Percentiles rank a stretch among this genome's conserved stretches.
phyloP scores from a whole-genome alignment of 2,888 invertebrate genomes.

The Machimus rusticus region DNA sequence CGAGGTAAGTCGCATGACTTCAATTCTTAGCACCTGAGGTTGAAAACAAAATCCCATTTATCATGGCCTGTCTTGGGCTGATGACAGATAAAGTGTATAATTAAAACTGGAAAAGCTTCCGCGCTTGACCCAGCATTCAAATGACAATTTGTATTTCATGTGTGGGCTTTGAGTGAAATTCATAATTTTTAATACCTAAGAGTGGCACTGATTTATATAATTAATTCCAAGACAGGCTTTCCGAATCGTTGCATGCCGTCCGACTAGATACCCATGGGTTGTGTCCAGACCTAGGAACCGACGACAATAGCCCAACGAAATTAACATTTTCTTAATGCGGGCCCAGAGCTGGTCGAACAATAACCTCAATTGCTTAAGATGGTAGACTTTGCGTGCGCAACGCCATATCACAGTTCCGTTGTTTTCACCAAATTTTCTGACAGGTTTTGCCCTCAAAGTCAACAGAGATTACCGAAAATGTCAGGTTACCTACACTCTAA shows the following conservation, averaged over 20 bases:
- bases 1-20: background rate
- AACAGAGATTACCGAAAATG: slow-evolving; percentile 36
- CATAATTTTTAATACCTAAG: slow-evolving; percentile 12
- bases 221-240: slow-evolving; percentile 20
- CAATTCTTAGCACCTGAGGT: background rate
- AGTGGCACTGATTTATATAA: slow-evolving; percentile 35
- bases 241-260: slow-evolving; percentile 2
- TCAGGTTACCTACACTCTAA: slow-evolving; percentile 38
- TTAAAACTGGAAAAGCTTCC: slow-evolving; percentile 14
- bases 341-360: slow-evolving; percentile 1
- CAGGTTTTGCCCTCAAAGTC: slow-evolving; percentile 33
- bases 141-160: slow-evolving; percentile 20
- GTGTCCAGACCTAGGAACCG: slow-evolving; percentile 3
- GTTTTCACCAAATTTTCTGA: slow-evolving; percentile 29
- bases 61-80: background rate
- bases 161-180: background rate
- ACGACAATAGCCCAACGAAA: slow-evolving; percentile 5
- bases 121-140: slow-evolving; percentile 2
- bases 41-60: background rate
- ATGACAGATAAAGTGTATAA: slow-evolving; percentile 19
- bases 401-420: slow-evolving; percentile 36
- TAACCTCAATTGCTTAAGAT: slow-evolving; percentile 31
- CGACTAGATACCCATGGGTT: background rate
- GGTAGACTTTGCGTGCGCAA: slow-evolving; percentile 27
- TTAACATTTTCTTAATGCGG: background rate